Conservation (phyloP, 2,888 invertebrate species). For the Ophraella communa region DNA sequence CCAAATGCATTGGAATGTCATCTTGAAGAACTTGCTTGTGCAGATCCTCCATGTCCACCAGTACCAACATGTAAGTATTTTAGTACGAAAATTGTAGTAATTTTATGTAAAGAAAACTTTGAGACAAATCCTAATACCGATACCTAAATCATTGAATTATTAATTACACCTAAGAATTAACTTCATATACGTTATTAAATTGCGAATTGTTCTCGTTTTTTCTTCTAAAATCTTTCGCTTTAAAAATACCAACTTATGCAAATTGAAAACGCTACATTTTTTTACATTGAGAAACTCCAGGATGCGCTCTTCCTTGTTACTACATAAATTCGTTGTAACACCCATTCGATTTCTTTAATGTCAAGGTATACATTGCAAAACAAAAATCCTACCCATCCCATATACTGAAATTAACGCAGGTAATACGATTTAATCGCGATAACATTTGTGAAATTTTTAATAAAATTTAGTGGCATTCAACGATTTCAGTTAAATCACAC, state of each 20-base stretch:
- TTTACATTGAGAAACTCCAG: background rate
- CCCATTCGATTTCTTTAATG: background rate
- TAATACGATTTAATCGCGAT: slow-evolving; percentile 10
- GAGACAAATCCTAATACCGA: too few relatives aligned
- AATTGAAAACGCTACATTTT: background rate
- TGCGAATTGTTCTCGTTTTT: background rate
- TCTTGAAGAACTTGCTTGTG: slow-evolving; percentile 78
- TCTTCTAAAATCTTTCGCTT: background rate
- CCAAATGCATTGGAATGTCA: slow-evolving; percentile 80
- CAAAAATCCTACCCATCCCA: background rate
- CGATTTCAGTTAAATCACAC: slow-evolving; percentile 16
- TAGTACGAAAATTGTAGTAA: background rate
- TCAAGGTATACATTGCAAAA: slow-evolving; percentile 1
- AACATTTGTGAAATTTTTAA: slow-evolving; percentile 1
- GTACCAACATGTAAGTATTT: slow-evolving; percentile 76
- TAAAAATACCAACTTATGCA: background rate
- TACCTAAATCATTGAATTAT: too few relatives aligned
- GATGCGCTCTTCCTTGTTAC: background rate
- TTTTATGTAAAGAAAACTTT: too few relatives aligned
- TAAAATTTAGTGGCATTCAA: slow-evolving; percentile 17
- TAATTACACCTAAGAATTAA: too few relatives aligned
- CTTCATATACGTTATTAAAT: too few relatives aligned
- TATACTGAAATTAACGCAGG: slow-evolving; percentile 1
- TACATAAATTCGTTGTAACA: background rate
- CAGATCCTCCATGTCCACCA: slow-evolving; percentile 82